Evolutionary conservation across 2,113 vertebrate species (phyloP).

Genomic region (Egretta garzetta): DNA sequence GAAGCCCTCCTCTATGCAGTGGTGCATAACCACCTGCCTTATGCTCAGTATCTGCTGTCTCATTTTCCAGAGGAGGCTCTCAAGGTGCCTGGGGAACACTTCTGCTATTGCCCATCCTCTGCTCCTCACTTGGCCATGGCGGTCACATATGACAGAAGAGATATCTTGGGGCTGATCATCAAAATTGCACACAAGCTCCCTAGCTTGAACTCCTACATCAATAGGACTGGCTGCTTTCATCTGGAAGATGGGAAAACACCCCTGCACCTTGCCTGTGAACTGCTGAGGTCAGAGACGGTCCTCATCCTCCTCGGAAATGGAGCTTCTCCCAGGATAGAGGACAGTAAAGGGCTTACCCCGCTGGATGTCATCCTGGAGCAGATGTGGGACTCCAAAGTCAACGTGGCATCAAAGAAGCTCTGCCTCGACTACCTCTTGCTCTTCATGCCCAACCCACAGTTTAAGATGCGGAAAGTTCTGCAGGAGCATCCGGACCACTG

Average conservation of each 20-base stretch:
- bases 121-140: slow-evolving; percentile 86
- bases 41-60: slow-evolving; percentile 83
- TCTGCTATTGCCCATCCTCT: slow-evolving; percentile 83
- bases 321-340: slow-evolving; percentile 79
- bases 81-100: slow-evolving; percentile 82
- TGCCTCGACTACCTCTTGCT: slow-evolving; percentile 86
- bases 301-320: slow-evolving; percentile 84
- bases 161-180: slow-evolving; percentile 84
- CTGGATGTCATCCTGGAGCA: slow-evolving; percentile 84
- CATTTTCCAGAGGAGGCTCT: slow-evolving; percentile 83
- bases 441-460: slow-evolving; percentile 80
- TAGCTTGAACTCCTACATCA: slow-evolving; percentile 76
- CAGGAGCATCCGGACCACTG: slow-evolving; percentile 77
- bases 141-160: slow-evolving; percentile 84
- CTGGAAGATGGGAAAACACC: slow-evolving; percentile 83
- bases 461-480: slow-evolving; percentile 79
- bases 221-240: slow-evolving; percentile 77
- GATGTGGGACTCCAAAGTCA: slow-evolving; percentile 77
- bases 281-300: slow-evolving; percentile 81
- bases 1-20: slow-evolving; percentile 90
- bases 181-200: slow-evolving; percentile 79
- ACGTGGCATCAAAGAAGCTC: slow-evolving; percentile 72
- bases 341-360: slow-evolving; percentile 82
- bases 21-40: slow-evolving; percentile 87
- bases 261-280: slow-evolving; percentile 86